Conservation (phyloP, 2,797 vertebrate species). For the Leuciscus waleckii region DNA sequence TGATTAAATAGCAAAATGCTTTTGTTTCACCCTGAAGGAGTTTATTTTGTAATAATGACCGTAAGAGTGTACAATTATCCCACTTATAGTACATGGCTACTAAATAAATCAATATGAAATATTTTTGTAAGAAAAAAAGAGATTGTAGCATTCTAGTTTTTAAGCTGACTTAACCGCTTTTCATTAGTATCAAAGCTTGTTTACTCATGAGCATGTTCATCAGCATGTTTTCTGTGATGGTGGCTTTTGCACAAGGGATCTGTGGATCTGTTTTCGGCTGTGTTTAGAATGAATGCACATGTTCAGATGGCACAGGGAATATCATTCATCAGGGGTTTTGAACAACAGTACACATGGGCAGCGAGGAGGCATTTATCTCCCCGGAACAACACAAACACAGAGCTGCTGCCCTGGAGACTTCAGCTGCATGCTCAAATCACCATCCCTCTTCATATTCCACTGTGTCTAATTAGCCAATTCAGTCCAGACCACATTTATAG, state of each 20-base stretch:
- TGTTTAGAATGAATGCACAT: slow-evolving; percentile 49
- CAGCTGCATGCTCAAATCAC: slow-evolving; percentile 52
- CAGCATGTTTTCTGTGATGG: slow-evolving; percentile 29
- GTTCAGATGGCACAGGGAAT: slow-evolving; percentile 37
- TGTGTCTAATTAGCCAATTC: slow-evolving; percentile 68
- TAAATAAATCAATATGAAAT: not conserved
- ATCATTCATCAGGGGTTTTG: slow-evolving; percentile 68
- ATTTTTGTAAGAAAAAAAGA: not conserved
- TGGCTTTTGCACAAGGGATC: slow-evolving; percentile 15
- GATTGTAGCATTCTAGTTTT: not conserved
- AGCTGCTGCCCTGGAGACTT: slow-evolving; percentile 62
- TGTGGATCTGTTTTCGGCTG: slow-evolving; percentile 26
- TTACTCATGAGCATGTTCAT: slow-evolving; percentile 14
- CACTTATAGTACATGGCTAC: not conserved
- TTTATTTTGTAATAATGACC: not conserved
- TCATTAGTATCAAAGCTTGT: slow-evolving; percentile 3
- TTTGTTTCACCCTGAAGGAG: not conserved
- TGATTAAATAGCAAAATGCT: too few relatives aligned
- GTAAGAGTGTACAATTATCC: not conserved
- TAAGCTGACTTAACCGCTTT: not conserved
- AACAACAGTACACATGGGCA: slow-evolving; percentile 63
- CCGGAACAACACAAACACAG: slow-evolving; percentile 61
- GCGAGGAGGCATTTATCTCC: slow-evolving; percentile 67
- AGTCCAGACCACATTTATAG: slow-evolving; percentile 53
- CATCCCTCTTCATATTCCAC: slow-evolving; percentile 59